Percentiles rank a stretch among this genome's conserved stretches.
Conservation (phyloP, 2,113 vertebrate genomes). For the Percopsis transmontana region DNA sequence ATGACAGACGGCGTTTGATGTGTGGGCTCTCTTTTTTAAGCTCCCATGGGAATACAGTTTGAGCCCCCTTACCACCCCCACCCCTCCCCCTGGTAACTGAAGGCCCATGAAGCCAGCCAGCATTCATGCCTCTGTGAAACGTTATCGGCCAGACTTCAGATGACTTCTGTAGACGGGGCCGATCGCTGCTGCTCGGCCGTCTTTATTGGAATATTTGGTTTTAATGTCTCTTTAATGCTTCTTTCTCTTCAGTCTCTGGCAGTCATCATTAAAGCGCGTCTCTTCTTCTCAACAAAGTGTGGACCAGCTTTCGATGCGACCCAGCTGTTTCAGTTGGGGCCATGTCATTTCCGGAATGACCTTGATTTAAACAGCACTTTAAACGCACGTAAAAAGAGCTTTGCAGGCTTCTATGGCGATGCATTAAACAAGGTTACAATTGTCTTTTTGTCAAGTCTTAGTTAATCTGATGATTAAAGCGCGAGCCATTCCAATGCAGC, state of each 20-base stretch:
- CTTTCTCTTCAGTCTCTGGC: conserved; percentile 32
- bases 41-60: conserved; percentile 47
- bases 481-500: conserved; percentile 12
- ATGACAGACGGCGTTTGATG: conserved; percentile 52
- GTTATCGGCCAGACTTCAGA: conserved; percentile 61
- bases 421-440: conserved; percentile 46
- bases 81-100: conserved; percentile 33
- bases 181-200: conserved; percentile 21
- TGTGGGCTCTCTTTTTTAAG: conserved; percentile 39
- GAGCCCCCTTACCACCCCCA: conserved; percentile 31
- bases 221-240: conserved; percentile 42
- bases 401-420: conserved; percentile 10
- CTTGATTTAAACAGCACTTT: conserved; percentile 50
- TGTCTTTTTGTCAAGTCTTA: conserved; percentile 36
- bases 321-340: conserved; percentile 37
- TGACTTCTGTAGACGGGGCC: conserved; percentile 46
- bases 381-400: conserved; percentile 36
- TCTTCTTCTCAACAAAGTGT: conserved; percentile 25
- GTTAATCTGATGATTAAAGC: conserved; percentile 37
- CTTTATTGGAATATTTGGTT: conserved; percentile 38
- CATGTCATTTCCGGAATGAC: conserved; percentile 56
- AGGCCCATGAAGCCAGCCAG: conserved; percentile 42
- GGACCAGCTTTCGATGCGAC: conserved; percentile 49
- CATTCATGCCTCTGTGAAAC: conserved; percentile 41
- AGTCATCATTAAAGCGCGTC: conserved; percentile 42